phyloP scores from a whole-genome alignment of 2,888 invertebrate genomes.

The Agrotis clavis region DNA sequence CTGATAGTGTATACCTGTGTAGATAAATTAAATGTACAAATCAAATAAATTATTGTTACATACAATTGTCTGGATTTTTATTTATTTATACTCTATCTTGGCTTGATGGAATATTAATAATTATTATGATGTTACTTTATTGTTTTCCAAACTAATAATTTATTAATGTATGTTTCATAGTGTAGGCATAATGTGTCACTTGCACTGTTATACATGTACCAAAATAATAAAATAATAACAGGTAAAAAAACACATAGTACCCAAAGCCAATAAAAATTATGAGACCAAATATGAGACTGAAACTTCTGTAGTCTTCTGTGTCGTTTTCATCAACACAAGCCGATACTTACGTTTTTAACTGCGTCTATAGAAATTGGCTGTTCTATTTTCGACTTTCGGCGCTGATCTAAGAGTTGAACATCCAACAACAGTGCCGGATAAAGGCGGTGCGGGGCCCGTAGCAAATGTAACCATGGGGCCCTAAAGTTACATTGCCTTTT shows the following conservation, averaged over 20 bases:
- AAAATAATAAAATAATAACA: too few relatives aligned
- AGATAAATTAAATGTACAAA: conserved; percentile 57
- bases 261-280: too few relatives aligned
- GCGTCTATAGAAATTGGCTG: neutral
- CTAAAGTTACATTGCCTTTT: too few relatives aligned
- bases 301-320: neutral
- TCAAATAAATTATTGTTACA: conserved; percentile 64
- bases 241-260: too few relatives aligned
- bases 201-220: neutral
- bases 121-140: neutral
- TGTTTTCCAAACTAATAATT: neutral
- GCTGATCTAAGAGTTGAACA: neutral
- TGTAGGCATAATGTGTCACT: neutral
- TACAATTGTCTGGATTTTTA: conserved; percentile 14
- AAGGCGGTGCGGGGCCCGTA: too few relatives aligned
- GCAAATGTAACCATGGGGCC: too few relatives aligned
- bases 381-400: neutral
- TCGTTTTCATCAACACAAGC: neutral
- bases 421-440: too few relatives aligned
- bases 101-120: neutral
- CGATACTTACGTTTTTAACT: neutral
- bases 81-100: neutral
- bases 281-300: too few relatives aligned
- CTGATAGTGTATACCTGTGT: conserved; percentile 42
- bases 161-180: neutral